phyloP scores from a whole-genome alignment of 2,113 vertebrate species.

The Uropsilus gracilis region DNA sequence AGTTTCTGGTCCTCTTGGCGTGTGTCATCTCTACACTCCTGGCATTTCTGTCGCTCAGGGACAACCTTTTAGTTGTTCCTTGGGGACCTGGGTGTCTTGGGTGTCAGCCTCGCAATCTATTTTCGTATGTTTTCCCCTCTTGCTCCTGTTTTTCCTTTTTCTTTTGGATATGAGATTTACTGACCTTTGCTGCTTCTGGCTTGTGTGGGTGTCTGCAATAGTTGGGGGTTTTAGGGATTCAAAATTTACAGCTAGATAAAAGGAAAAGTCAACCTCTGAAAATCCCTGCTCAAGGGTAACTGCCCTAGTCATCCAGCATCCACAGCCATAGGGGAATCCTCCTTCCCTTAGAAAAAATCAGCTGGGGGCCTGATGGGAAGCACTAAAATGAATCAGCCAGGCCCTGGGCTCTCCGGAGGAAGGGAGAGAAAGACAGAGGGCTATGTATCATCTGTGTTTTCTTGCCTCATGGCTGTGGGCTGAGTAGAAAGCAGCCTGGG shows the following conservation, averaged over 20 bases:
- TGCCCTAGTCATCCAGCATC: background rate
- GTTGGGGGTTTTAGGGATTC: slow-evolving; percentile 38
- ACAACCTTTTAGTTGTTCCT: background rate
- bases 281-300: background rate
- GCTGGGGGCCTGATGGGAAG: background rate
- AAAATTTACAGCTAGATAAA: background rate
- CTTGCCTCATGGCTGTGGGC: background rate
- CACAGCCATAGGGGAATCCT: background rate
- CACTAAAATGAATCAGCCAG: background rate
- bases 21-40: background rate
- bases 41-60: background rate
- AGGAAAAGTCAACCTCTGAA: background rate
- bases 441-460: background rate
- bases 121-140: background rate
- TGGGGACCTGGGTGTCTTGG: background rate
- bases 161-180: slow-evolving; percentile 24
- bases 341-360: fast-evolving
- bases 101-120: fast-evolving
- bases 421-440: background rate
- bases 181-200: slow-evolving; percentile 18
- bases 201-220: background rate
- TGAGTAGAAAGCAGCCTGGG: slow-evolving; percentile 24
- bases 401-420: background rate
- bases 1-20: background rate
- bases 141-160: background rate